Evolutionary conservation across 2,113 vertebrate genomes (phyloP), one percentile per base, ranked within the genome.

Genomic region (Picathartes gymnocephalus): DNA sequence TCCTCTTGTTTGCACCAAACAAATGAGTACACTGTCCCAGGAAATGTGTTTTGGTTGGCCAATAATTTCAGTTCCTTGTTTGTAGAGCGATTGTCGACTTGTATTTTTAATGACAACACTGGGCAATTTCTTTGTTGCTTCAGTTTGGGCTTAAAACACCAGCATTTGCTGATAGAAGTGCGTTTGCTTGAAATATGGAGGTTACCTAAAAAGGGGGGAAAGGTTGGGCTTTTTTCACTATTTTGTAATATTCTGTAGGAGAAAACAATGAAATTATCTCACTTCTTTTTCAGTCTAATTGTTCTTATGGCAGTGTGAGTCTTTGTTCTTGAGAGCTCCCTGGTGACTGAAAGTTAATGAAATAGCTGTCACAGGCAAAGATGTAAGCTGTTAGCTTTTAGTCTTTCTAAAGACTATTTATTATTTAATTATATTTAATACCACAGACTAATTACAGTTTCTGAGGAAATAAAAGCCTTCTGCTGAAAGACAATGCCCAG

Each of bases 291-390:
- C 89, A 90, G 37, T 74, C 76, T 92, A 42, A 74, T 87, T 82
- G 60, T 72, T 95, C 31, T 78, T 74, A 47, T 51, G 74, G 81
- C 47, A 91, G 21, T 57, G 80, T 39, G 42, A 84, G 50, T 77
- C 57, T 86, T 88, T 96, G 58, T 78, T 93, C 84, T 85, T 85
- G 73, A 95, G 78, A 85, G 66, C 54, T 92, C 93, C 93, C 84
- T 70, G 33, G 50, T 94, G 91, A 70, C 58, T 65, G 62, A 51
- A 81, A 88, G 54, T 87, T 93, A 94, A 93, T 87, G 70, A 95
- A 94, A 88, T 95, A 86, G 61, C 74, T 88, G 47, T 72, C 70
- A 79, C 73, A 91, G 76, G 44, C 72, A 84, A 81, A 93, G 84
- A 85, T 76, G 50, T 74, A 64, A 91, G 69, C 88, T 86, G 65